Evolutionary conservation across 2,888 invertebrate genomes (phyloP), one percentile per base, ranked within the genome.

Genomic region (Eupithecia centaureata): DNA sequence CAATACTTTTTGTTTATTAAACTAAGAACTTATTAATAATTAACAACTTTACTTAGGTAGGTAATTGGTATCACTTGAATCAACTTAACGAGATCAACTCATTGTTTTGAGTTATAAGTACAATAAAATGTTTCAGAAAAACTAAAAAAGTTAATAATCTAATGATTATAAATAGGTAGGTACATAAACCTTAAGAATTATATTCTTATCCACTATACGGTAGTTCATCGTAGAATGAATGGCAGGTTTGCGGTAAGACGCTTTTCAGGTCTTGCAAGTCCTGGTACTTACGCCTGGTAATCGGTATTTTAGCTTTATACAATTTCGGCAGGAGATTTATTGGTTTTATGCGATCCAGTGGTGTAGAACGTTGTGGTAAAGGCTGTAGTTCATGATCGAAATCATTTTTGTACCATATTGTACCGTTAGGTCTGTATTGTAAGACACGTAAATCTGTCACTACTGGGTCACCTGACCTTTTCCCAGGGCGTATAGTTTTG

Each of bases 151-250:
- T n/a, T n/a, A n/a, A 42, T 42, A 5, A 18, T 38, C 38, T 38
- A 28, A 35, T 59, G 18, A 38, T 4, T 61, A 30, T 61, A 30
- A 42, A 33, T 42, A 30, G 51, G 51, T 38, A n/a, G n/a, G n/a
- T 47, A 10, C 13, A 0, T 51, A 27, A 12, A 51, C 4, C 25
- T 25, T 52, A 13, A 52, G 10, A 30, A 60, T 60, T 47, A 60
- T 28, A 60, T 47, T 30, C 61, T 47, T 61, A 47, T 61, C 15
- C 61, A 59, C 13, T 61, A 59, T 60, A 42, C 63, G 61, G 59
- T 58, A 62, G 52, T 58, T 69, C 65, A 64, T 70, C 70, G 54
- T 67, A 67, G 61, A 67, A 70, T 52, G 60, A 62, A 61, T 62
- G 68, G 42, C 62, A 65, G 22, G 33, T 61, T 62, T 52, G 59